These are phyloP conservation scores for Hucho hucho DNA, from an alignment of 2,113 vertebrate genomes.

Conservation along the genomic window DNA sequence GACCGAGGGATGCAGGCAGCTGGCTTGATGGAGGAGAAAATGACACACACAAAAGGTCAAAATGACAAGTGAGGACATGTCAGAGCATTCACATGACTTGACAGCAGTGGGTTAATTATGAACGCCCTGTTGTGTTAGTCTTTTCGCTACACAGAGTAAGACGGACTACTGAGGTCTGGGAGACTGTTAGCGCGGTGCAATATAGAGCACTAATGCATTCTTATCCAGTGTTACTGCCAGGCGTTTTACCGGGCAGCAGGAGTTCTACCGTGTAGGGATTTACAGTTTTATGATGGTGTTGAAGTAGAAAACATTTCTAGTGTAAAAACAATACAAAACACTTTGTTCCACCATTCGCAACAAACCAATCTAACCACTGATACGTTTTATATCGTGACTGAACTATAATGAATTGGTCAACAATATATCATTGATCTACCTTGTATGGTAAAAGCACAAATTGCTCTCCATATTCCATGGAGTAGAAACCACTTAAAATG, in stretches of 20 bases:
- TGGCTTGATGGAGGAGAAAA: conserved; percentile 51
- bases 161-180: conserved; percentile 37
- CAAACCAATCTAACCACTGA: too few relatives aligned
- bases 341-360: too few relatives aligned
- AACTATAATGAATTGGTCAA: too few relatives aligned
- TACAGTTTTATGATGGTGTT: too few relatives aligned
- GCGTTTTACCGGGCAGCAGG: too few relatives aligned
- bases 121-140: conserved; percentile 53
- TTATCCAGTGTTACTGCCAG: conserved; percentile 41
- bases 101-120: conserved; percentile 69
- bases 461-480: neutral
- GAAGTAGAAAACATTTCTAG: too few relatives aligned
- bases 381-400: too few relatives aligned
- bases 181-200: conserved; percentile 53
- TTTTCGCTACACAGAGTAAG: conserved; percentile 41
- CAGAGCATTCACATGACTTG: conserved; percentile 57
- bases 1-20: conserved; percentile 54
- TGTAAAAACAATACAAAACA: too few relatives aligned
- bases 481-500: neutral
- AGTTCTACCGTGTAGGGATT: too few relatives aligned
- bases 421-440: too few relatives aligned
- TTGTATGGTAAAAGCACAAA: too few relatives aligned
- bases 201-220: conserved; percentile 58
- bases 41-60: conserved; percentile 48
- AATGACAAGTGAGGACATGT: conserved; percentile 64